Percentiles rank a stretch among this genome's conserved stretches.
These are phyloP conservation scores for Porphyrio hochstetteri DNA, from an alignment of 2,113 vertebrate species.

Conservation along the genomic window DNA sequence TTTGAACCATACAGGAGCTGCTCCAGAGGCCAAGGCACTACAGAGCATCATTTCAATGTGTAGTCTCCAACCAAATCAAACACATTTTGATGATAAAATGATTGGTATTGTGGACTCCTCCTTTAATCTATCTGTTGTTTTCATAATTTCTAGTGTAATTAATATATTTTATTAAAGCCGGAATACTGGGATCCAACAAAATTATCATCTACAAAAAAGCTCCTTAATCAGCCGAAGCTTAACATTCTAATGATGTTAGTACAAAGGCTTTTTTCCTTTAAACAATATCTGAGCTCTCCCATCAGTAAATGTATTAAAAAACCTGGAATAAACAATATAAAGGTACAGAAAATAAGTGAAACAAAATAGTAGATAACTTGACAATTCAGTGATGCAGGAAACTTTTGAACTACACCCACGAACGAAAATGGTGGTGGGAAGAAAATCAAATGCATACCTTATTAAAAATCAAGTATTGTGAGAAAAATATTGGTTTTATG, in stretches of 20 bases:
- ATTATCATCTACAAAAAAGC: background rate
- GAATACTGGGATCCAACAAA: background rate
- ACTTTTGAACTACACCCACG: background rate
- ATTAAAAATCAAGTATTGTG: background rate
- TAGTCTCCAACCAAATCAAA: background rate
- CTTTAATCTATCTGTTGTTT: background rate
- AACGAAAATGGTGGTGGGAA: background rate
- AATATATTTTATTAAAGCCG: background rate
- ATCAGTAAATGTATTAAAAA: background rate
- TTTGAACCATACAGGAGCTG: background rate
- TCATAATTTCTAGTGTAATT: background rate
- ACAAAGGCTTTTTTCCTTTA: background rate
- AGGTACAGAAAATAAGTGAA: background rate
- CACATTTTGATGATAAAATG: background rate
- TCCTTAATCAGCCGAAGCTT: background rate
- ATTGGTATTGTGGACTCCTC: background rate
- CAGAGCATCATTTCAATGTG: background rate
- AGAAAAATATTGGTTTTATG: constrained; percentile 8
- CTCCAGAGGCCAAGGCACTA: background rate
- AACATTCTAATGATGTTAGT: background rate
- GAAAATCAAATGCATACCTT: background rate
- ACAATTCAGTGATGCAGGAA: background rate
- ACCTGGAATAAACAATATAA: background rate
- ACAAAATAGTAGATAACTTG: background rate
- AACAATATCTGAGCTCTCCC: background rate